phyloP scores from a whole-genome alignment of 2,797 vertebrate genomes.

The Spea hammondii region DNA sequence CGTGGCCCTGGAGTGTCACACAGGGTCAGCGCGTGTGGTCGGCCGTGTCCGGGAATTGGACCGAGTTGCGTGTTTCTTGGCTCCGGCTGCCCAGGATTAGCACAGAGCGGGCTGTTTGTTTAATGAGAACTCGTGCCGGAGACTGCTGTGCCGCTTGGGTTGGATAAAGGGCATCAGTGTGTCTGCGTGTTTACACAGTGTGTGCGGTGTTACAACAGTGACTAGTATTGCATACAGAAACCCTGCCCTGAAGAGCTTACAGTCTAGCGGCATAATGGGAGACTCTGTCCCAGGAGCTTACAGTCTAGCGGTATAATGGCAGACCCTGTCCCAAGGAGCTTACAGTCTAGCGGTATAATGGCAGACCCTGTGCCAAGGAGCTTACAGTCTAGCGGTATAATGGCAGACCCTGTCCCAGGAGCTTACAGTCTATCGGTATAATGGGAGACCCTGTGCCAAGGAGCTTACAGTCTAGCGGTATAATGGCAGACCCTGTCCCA shows the following conservation, averaged over 20 bases:
- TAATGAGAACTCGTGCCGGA: background rate
- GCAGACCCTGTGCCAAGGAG: too few species aligned
- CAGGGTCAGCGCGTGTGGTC: background rate
- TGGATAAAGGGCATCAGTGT: background rate
- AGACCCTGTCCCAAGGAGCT: background rate
- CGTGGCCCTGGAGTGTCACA: too few species aligned
- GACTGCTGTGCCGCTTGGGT: background rate
- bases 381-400: too few species aligned
- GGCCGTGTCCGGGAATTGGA: background rate
- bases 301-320: background rate
- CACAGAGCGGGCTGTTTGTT: background rate
- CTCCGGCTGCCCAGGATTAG: background rate
- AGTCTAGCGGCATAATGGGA: background rate
- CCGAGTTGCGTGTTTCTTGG: background rate
- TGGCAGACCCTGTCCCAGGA: too few species aligned
- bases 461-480: too few species aligned
- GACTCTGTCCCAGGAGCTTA: constrained; percentile 1
- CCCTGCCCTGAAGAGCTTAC: background rate
- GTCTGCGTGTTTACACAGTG: background rate
- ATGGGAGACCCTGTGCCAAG: too few species aligned
- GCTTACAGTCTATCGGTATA: too few species aligned
- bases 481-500: too few species aligned
- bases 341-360: too few species aligned
- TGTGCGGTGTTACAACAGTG: background rate
- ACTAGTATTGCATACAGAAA: background rate